Evolutionary conservation across 2,888 invertebrate genomes (phyloP), one percentile per base, ranked within the genome.

Genomic region (Mantis religiosa): DNA sequence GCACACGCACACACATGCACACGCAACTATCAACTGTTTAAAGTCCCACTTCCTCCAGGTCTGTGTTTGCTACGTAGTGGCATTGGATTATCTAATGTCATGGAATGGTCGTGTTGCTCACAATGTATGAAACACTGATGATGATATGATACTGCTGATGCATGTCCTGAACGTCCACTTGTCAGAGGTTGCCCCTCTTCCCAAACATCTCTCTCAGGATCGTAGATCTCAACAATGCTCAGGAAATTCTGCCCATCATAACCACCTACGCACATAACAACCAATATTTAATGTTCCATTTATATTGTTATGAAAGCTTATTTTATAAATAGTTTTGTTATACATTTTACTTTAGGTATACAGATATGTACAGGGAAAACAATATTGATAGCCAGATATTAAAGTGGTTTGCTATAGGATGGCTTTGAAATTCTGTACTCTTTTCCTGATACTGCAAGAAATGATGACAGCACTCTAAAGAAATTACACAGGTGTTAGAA

Each of bases 161-260:
- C 98, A 93, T 98, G 98, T 0, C 98, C 98, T 15, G 98, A 98
- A 87, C 98, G 95, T 15, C 97, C 97, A 8, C 97, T 97, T 28
- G 97, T 96, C 92, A 98, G 95, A 8, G 96, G 95, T 9, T 96
- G 95, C 82, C 97, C 97, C 90, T 95, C 94, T 90, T 94, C 94
- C 98, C 98, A 98, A 28, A 94, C 92, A 93, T 98, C 95, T 84
- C 94, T 94, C 3, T 94, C 94, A 7, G 98, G 97, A 93, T 98
- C 97, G 93, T 97, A 98, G 89, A 98, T 96, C 93, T 98, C 98
- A 28, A 98, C 98, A 87, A 97, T 96, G 90, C 96, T 95, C 83
- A 98, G 94, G 93, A 98, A 98, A 89, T 96, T 95, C 82, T 95
- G 95, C 88, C 98, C 98, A 93, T 98, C 98, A 93, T 98, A 98